Base-by-base conservation (phyloP, 2,113 vertebrate species). In the Micronycteris hirsuta region DNA sequence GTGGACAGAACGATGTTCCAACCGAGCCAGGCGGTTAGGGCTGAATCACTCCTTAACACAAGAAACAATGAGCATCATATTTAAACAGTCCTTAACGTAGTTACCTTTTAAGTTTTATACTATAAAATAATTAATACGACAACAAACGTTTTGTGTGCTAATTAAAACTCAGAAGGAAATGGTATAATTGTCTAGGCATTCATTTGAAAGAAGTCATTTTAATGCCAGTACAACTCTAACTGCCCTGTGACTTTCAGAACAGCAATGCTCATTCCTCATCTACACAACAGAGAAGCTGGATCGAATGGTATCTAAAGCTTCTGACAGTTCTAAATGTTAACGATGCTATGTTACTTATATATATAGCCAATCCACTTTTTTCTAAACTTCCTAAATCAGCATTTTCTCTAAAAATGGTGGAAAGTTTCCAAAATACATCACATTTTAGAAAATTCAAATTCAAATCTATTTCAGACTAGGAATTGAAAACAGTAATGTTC, bases 381-480 rank as follows among this genome's bases (percentile, higher is more conserved):
- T 86, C 17, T 38, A 71, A 61, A 68, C 9, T 71, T 92, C 74
- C 90, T 43, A 83, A 93, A 52, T 82, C 20, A 94, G 15, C 74
- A 68, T 86, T 74, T 95, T 91, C 33, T 31, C 56, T 70, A 83
- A 94, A 95, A 49, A 56, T 12, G 33, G 12, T 45, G 13, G 4
- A 28, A 94, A 81, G 33, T 82, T 92, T 89, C 47, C n/a, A 90
- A 96, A 94, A 52, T 58, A 5, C 26, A 88, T 54, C 41, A 95
- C 4, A 56, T 85, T 91, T 91, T 85, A 88, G 86, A 93, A 91
- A 96, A 73, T 12, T 94, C 70, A 92, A 92, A 91, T 80, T 96
- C 20, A 89, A 88, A 95, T 41, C n/a, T 91, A 89, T 63, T 91
- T 96, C 81, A 92, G 33, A 83, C 8, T 77, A 82, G 41, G 8